Base-by-base conservation (phyloP, 2,888 invertebrate species). In the Lycocerus yunnanus region DNA sequence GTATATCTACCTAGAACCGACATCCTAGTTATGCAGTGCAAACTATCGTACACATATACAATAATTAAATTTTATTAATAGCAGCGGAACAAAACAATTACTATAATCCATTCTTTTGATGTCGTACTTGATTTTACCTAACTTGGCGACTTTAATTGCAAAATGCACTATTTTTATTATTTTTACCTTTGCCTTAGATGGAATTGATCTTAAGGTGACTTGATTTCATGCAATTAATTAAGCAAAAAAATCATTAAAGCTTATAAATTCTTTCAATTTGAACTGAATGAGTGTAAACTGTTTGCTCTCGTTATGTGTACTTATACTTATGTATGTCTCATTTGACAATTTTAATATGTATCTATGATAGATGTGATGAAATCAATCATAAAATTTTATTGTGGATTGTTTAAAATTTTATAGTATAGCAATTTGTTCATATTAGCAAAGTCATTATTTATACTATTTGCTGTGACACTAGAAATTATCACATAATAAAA, bases 41-140 rank as follows among this genome's bases (percentile, higher is more conserved):
- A 63, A 63, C 14, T 18, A 8, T 20, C 3, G 15, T 15, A 5
- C 9, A n/a, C n/a, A n/a, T n/a, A n/a, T n/a, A n/a, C n/a, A n/a
- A n/a, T n/a, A n/a, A 18, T 60, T 63, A 63, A 63, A 63, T 18
- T n/a, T 18, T 18, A 60, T 60, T 63, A 63, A 18, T 63, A 18
- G n/a, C 6, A 63, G 43, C 21, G 61, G 59, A 71, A 71, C 66
- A 71, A 58, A 58, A 24, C 66, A 43, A 66, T 72, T 72, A 72
- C 14, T 16, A 13, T 16, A 27, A 18, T 27, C 73, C 66, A 15
- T 73, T 73, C 73, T 69, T 73, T 69, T 69, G 43, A 69, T 60
- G 73, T 69, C n/a, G 59, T 66, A 73, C 59, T 69, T 73, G 73
- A 66, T 70, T 66, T 73, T 69, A 73, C 73, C 73, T 63, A 73